Evolutionary conservation across 2,888 invertebrate species (phyloP).

Genomic region (Vannuccia rotundouncinata): DNA sequence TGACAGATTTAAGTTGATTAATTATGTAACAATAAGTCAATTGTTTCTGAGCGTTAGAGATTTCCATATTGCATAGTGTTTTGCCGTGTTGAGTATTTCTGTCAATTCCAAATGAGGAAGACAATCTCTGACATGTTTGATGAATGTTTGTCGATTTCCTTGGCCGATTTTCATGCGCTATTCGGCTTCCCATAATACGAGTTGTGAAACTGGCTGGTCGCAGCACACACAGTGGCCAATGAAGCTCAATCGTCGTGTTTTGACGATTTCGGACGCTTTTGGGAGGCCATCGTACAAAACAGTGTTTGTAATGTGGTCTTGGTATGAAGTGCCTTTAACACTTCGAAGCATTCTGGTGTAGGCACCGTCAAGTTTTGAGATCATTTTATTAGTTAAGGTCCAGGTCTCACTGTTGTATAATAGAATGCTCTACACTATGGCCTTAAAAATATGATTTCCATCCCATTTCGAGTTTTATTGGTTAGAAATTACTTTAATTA

Average conservation of each 20-base stretch:
- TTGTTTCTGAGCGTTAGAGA: no score
- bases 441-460: conserved; percentile 16
- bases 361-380: neutral
- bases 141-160: conserved; percentile 20
- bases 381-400: conserved; percentile 2
- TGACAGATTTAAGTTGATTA: neutral
- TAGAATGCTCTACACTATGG: conserved; percentile 6
- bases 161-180: neutral
- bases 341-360: conserved; percentile 10
- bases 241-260: conserved; percentile 8
- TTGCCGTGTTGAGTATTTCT: conserved; percentile 16
- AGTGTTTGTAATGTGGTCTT: conserved; percentile 3
- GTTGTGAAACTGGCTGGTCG: neutral
- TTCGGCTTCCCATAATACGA: neutral
- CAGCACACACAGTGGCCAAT: neutral
- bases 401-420: conserved; percentile 3
- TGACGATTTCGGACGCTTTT: conserved; percentile 4
- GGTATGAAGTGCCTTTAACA: conserved; percentile 4
- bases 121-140: conserved; percentile 6
- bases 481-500: no score
- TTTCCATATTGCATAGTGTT: neutral
- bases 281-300: conserved; percentile 9
- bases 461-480: neutral
- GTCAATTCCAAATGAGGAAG: neutral
- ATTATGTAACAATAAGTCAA: no score